Conservation (phyloP, 2,888 invertebrate species). For the Erpobdella octoculata region DNA sequence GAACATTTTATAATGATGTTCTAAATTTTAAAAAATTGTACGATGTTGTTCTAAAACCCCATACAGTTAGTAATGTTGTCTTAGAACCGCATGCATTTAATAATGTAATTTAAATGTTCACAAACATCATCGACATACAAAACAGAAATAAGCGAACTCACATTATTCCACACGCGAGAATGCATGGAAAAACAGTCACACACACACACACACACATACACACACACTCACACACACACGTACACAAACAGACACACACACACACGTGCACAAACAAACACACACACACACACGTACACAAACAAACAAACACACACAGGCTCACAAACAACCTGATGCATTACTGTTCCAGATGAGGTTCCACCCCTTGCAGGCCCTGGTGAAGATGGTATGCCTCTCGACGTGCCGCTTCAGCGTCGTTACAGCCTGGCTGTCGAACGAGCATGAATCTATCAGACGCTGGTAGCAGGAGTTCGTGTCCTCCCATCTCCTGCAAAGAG, state of each 20-base stretch:
- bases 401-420: slow-evolving; percentile 5
- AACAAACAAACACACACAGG: background rate
- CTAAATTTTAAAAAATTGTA: no score
- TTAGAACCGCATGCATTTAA: no score
- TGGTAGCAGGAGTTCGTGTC: slow-evolving; percentile 15
- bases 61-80: no score
- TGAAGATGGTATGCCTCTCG: slow-evolving; percentile 6
- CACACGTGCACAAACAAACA: background rate
- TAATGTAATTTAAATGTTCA: no score
- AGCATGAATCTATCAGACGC: slow-evolving; percentile 9
- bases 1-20: no score
- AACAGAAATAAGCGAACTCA: no score
- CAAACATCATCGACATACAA: no score
- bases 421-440: background rate
- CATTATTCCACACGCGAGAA: no score
- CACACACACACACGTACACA: background rate
- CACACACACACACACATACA: background rate
- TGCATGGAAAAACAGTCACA: background rate
- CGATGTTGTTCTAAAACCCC: no score
- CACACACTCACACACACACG: background rate
- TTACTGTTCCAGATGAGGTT: background rate
- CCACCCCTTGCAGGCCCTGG: background rate
- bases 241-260: background rate
- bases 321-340: background rate
- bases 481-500: background rate